Evolutionary conservation across 2,113 vertebrate genomes (phyloP), one percentile per base, ranked within the genome.

Genomic region (Romanogobio albipinnatus): DNA sequence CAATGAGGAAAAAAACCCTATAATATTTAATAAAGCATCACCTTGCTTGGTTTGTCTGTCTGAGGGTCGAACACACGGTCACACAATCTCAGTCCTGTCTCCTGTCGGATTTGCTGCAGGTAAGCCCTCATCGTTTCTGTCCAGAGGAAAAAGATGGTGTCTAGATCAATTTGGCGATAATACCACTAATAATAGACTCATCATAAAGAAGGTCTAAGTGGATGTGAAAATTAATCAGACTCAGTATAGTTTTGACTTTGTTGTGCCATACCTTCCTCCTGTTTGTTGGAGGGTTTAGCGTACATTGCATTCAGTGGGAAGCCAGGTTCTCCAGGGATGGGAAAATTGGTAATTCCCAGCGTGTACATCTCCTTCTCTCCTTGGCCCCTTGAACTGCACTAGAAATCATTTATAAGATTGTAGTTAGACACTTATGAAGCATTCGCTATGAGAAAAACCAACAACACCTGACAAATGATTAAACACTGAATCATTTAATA

Each of bases 341-440:
- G 98, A 68, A 99, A 99, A 90, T 96, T 98, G 3, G 98, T 98
- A 90, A 99, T 99, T 80, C 98, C 98, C 47, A 99, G 92, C 0
- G 98, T 99, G 91, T 99, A 99, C 98, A 99, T 99, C 88, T 99
- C 98, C 86, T 99, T 99, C 91, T 99, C 98, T 43, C 98, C 98
- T 90, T 99, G 98, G 87, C 95, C 93, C 93, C 94, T 97, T 88
- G 97, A 98, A 91, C 96, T 98, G 88, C 98, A 99, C 98, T 99
- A 91, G 79, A 93, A 92, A 86, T 45, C 47, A 76, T 61, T 53
- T 10, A 86, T 17, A 66, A 79, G 71, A 76, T 77, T 24, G 22
- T 15, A 33, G 24, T 53, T 33, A 76, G 26, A 10, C 4, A 76
- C 3, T 9, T 39, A 39, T 8, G 24, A 51, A 53, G n/a, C 3